Conservation (phyloP, 2,797 vertebrate species). For the Anas bernieri region DNA sequence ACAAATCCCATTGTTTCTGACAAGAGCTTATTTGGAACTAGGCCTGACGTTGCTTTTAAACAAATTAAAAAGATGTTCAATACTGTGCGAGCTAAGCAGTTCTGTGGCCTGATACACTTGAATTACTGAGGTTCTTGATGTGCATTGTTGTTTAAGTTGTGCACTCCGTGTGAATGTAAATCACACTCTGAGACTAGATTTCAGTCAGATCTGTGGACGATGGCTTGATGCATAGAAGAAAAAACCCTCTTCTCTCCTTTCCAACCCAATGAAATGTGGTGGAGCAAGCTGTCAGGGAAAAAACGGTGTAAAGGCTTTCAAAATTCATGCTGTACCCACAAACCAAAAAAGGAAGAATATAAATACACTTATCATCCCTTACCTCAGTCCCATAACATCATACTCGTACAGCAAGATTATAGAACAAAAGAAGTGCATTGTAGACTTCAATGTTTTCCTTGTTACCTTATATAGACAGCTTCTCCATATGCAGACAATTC, state of each 20-base stretch:
- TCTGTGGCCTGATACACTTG: background rate
- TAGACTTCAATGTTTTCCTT: background rate
- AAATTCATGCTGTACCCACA: background rate
- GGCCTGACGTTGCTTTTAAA: background rate
- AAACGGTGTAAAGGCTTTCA: rapidly evolving
- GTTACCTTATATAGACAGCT: background rate
- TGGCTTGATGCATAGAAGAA: background rate
- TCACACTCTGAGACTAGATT: background rate
- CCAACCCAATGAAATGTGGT: background rate
- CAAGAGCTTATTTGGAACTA: slow-evolving; percentile 36
- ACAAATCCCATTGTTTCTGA: background rate
- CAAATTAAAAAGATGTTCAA: slow-evolving; percentile 21
- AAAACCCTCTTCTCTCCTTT: background rate
- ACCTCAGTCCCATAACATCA: background rate
- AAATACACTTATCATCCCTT: background rate
- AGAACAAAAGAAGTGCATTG: background rate
- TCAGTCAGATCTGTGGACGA: background rate
- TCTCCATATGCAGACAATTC: background rate
- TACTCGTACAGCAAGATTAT: background rate
- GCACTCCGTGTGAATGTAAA: background rate
- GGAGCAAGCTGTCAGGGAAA: background rate
- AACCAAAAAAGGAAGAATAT: background rate
- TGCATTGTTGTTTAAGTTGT: background rate
- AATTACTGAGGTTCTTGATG: background rate
- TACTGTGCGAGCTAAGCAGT: slow-evolving; percentile 4